Percentiles rank a stretch among this genome's conserved stretches.
Conservation (phyloP, 2,797 vertebrate species). For the Pampus argenteus region DNA sequence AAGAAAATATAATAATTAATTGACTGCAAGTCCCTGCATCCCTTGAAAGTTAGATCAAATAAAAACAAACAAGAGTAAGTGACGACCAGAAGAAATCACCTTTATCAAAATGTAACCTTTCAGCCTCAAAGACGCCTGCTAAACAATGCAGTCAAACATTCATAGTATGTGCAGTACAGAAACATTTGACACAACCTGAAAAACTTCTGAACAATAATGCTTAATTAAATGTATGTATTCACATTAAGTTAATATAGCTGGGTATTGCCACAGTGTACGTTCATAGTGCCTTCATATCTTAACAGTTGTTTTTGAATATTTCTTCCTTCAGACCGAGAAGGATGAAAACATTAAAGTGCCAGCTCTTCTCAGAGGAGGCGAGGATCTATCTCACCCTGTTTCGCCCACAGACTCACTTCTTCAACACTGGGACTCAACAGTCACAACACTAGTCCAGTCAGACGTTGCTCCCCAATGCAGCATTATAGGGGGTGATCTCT, state of each 20-base stretch:
- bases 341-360: conserved; percentile 63
- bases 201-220: background rate
- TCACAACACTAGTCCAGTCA: conserved; percentile 72
- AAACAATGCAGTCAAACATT: background rate
- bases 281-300: background rate
- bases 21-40: background rate
- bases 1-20: conserved; percentile 1
- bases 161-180: background rate
- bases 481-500: conserved; percentile 75
- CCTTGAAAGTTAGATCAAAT: background rate
- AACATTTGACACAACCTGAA: background rate
- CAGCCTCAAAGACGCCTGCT: background rate
- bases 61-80: background rate
- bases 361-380: conserved; percentile 68
- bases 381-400: conserved; percentile 13
- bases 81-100: background rate
- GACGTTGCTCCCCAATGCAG: conserved; percentile 71
- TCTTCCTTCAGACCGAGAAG: conserved; percentile 53
- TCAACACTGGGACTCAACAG: conserved; percentile 76
- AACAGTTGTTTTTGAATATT: conserved; percentile 21
- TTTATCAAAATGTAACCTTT: background rate
- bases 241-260: background rate
- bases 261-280: background rate
- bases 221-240: background rate
- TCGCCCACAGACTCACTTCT: conserved; percentile 56